A percentile compares a stretch with the other conserved stretches of the same genome.
Evolutionary conservation across 2,797 vertebrate genomes (phyloP).

Genomic region (Anguilla megastoma): DNA sequence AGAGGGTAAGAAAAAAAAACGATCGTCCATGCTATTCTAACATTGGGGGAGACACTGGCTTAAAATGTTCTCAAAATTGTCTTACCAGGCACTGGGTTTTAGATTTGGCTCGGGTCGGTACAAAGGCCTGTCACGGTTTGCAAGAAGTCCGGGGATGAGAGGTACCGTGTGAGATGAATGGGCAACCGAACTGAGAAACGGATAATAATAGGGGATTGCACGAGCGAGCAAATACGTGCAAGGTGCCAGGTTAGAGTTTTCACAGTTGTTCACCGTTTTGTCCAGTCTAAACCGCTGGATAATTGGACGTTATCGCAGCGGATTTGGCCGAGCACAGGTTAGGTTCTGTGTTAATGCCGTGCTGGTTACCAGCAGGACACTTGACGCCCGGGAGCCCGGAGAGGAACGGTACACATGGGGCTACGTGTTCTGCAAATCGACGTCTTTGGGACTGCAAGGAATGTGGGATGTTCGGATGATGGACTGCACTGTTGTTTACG

Average conservation of each 20-base stretch:
- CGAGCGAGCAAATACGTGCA: slow-evolving; percentile 7
- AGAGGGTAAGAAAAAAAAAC: slow-evolving; percentile 78
- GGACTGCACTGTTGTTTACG: not conserved
- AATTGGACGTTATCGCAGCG: not conserved
- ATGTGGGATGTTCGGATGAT: not conserved
- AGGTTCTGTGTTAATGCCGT: not conserved
- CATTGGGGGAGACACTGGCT: not conserved
- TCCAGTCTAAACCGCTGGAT: not conserved
- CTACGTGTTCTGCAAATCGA: slow-evolving; percentile 30
- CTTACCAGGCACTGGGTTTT: not conserved
- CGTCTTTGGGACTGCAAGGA: not conserved
- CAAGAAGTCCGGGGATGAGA: not conserved
- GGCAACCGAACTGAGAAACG: slow-evolving; percentile 34
- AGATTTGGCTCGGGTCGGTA: slow-evolving; percentile 1
- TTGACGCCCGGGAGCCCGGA: slow-evolving; percentile 45
- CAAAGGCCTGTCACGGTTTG: slow-evolving; percentile 12
- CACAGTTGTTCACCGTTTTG: not conserved
- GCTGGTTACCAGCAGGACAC: slow-evolving; percentile 42
- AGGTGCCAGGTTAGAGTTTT: not conserved
- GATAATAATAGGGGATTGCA: slow-evolving; percentile 37
- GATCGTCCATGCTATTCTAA: not conserved
- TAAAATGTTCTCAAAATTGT: not conserved
- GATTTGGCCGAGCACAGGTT: not conserved
- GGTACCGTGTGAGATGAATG: slow-evolving; percentile 52
- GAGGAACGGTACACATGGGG: slow-evolving; percentile 51